phyloP scores from a whole-genome alignment of 2,888 invertebrate species.

The Nysson spinosus region DNA sequence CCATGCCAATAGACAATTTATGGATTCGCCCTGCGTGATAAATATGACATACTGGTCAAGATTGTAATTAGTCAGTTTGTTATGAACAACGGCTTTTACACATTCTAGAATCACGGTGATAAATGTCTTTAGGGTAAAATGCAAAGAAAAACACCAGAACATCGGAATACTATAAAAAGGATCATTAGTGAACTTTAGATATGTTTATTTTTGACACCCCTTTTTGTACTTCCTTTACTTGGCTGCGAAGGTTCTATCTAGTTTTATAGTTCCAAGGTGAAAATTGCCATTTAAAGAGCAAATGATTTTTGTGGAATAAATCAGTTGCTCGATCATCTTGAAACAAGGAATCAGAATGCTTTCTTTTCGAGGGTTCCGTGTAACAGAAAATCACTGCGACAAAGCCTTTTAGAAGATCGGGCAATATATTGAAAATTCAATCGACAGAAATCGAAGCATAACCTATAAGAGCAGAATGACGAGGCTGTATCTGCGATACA shows the following conservation, averaged over 20 bases:
- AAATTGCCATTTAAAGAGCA: neutral
- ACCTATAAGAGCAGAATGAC: neutral
- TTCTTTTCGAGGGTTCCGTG: neutral
- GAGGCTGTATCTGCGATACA: neutral
- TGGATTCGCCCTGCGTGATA: slow-evolving; percentile 25
- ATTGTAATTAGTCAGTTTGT: slow-evolving; percentile 18
- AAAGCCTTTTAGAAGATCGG: neutral
- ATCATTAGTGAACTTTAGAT: no score
- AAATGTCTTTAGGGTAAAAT: no score
- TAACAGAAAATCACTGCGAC: slow-evolving; percentile 4
- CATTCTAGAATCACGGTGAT: no score
- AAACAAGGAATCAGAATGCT: neutral
- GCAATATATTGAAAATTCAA: slow-evolving; percentile 9
- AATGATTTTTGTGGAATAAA: neutral
- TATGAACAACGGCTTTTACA: neutral
- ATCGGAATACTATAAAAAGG: no score
- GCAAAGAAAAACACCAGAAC: no score
- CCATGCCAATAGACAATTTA: slow-evolving; percentile 30
- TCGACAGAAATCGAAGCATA: slow-evolving; percentile 6
- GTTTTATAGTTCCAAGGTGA: no score
- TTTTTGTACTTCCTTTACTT: no score
- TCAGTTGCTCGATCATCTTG: neutral
- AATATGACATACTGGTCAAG: slow-evolving; percentile 2
- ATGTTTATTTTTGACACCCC: no score
- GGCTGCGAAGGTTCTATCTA: no score